Evolutionary conservation across 1,140 invertebrate species (phyloP).

Genomic region (Grapholita molesta): DNA sequence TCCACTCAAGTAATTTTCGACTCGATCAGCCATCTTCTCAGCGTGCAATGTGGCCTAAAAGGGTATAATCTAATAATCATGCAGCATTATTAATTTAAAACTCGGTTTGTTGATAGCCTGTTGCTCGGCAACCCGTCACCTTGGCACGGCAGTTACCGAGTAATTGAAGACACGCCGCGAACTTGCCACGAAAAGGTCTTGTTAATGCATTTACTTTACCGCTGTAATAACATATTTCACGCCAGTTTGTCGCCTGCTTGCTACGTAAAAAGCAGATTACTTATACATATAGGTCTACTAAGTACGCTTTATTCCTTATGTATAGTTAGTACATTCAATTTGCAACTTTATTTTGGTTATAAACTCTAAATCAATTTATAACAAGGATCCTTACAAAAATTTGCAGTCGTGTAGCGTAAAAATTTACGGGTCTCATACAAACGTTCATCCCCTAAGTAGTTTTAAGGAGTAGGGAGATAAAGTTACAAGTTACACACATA

Average conservation of each 20-base stretch:
- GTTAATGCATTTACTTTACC: not conserved
- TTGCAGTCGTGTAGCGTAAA: too few species aligned
- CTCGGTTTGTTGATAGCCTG: slow-evolving; percentile 29
- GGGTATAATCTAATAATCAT: not conserved
- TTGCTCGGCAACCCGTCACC: slow-evolving; percentile 32
- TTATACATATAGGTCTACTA: not conserved
- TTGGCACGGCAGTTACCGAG: slow-evolving; percentile 22
- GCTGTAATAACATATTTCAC: not conserved
- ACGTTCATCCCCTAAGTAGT: too few species aligned
- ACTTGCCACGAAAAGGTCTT: not conserved
- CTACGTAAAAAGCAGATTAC: not conserved
- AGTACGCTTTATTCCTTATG: too few species aligned
- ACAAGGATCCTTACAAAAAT: too few species aligned
- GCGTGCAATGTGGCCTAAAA: not conserved
- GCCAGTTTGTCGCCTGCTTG: not conserved
- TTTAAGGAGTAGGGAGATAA: too few species aligned
- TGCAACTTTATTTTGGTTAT: too few species aligned
- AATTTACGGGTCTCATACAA: too few species aligned
- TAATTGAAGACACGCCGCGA: slow-evolving; percentile 6
- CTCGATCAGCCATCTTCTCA: too few species aligned
- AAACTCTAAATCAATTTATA: too few species aligned
- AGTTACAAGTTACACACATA: too few species aligned
- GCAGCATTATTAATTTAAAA: slow-evolving; percentile 15
- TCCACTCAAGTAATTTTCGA: not conserved
- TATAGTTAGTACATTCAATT: too few species aligned